A percentile compares a stretch with the other conserved stretches of the same genome.
Evolutionary conservation across 30 jellyfish, hydroid and myxozoan genomes (phyloP).

Genomic region (Aurelia aurita): DNA sequence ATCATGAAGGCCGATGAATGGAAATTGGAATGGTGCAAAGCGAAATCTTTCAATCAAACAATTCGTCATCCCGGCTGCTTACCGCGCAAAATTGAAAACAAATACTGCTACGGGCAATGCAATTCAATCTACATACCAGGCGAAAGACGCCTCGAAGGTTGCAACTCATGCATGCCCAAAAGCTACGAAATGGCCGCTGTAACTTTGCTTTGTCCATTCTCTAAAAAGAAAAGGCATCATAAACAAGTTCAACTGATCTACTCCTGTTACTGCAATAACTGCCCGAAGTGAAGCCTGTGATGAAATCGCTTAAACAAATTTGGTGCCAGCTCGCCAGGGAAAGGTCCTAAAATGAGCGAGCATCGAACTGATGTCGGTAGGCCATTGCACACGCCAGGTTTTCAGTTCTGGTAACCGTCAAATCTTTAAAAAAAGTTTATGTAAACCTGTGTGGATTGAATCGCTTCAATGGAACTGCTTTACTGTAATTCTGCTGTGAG

Average conservation of each 20-base stretch:
- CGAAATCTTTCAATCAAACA: conserved; percentile 76
- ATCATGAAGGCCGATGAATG: conserved; percentile 67
- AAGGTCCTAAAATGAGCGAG: too few species aligned
- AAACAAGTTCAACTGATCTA: conserved; percentile 61
- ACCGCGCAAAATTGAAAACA: conserved; percentile 33
- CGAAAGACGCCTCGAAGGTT: conserved; percentile 58
- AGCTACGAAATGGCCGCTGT: conserved; percentile 47
- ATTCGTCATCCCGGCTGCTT: conserved; percentile 71
- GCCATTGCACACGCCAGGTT: too few species aligned
- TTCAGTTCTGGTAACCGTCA: too few species aligned
- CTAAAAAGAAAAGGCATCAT: conserved; percentile 53
- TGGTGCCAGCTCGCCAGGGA: too few species aligned
- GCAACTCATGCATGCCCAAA: conserved; percentile 77
- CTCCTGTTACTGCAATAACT: conserved; percentile 62
- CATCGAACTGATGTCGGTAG: too few species aligned
- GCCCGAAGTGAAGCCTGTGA: conserved; percentile 39
- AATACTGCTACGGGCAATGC: conserved; percentile 87
- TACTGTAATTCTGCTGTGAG: too few species aligned
- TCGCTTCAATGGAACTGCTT: too few species aligned
- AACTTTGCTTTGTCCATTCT: conserved; percentile 57
- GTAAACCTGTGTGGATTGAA: too few species aligned
- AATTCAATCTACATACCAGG: conserved; percentile 85
- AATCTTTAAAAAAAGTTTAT: too few species aligned
- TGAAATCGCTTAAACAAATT: too few species aligned
- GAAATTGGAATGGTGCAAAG: conserved; percentile 84